These are phyloP conservation scores for Pyrocoelia pectoralis DNA, from an alignment of 2,888 invertebrate species.

Conservation along the genomic window DNA sequence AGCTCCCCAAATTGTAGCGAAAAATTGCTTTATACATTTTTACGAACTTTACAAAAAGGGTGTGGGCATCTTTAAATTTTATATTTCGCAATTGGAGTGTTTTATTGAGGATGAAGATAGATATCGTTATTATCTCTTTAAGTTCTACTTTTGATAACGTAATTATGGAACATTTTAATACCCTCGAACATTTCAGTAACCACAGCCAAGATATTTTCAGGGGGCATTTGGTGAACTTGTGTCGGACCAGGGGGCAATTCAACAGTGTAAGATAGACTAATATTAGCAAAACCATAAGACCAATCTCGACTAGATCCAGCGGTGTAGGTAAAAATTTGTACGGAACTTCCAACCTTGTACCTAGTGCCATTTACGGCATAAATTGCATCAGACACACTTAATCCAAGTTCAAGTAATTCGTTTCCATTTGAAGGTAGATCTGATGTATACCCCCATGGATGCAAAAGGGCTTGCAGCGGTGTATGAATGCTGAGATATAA, in stretches of 20 bases:
- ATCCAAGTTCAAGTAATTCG: constrained; percentile 59
- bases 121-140: no score
- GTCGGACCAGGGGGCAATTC: constrained; percentile 66
- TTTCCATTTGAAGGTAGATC: constrained; percentile 62
- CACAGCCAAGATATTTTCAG: constrained; percentile 64
- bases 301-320: constrained; percentile 77
- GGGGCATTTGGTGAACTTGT: constrained; percentile 66
- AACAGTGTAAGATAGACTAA: constrained; percentile 68
- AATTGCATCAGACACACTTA: constrained; percentile 61
- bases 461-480: constrained; percentile 70
- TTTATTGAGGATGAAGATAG: no score
- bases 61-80: no score
- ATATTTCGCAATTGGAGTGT: no score
- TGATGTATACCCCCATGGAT: constrained; percentile 73
- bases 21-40: no score
- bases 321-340: constrained; percentile 61
- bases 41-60: no score
- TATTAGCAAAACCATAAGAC: constrained; percentile 64
- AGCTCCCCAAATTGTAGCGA: no score
- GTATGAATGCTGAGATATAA: constrained; percentile 77
- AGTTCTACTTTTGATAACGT: constrained; percentile 35
- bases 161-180: constrained; percentile 62
- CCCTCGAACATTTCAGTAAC: constrained; percentile 69
- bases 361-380: constrained; percentile 51
- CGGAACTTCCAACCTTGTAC: constrained; percentile 65